These are phyloP conservation scores for Tenthredo distinguenda DNA, from an alignment of 2,888 invertebrate species.

Conservation along the genomic window DNA sequence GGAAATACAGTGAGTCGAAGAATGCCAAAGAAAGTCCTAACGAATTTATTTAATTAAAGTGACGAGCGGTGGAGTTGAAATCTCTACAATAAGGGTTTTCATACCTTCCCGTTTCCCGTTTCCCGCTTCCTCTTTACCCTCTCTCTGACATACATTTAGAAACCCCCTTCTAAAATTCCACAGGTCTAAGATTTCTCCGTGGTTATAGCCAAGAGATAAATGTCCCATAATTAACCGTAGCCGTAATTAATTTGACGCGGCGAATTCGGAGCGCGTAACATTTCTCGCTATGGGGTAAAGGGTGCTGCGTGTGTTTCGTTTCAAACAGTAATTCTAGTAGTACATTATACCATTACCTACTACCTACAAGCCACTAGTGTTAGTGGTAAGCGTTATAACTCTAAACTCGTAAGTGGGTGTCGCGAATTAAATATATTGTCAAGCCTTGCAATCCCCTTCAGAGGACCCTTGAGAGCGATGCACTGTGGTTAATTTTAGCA, in stretches of 20 bases:
- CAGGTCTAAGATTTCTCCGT: constrained; percentile 68
- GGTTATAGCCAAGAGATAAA: constrained; percentile 70
- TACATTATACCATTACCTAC: constrained; percentile 16
- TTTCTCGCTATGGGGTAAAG: constrained; percentile 3
- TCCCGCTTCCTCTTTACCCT: background rate
- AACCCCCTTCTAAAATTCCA: constrained; percentile 65
- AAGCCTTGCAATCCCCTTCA: background rate
- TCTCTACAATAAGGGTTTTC: constrained; percentile 43
- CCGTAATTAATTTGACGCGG: constrained; percentile 73
- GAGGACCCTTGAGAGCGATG: constrained; percentile 30
- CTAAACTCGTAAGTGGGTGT: constrained; percentile 61
- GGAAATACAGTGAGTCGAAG: background rate
- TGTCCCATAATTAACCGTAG: constrained; percentile 74
- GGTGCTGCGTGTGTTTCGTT: constrained; percentile 25
- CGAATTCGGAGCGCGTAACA: constrained; percentile 65
- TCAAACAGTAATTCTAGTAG: constrained; percentile 27
- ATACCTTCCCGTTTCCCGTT: background rate
- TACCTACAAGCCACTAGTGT: background rate
- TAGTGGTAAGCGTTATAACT: constrained; percentile 16
- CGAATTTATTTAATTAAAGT: constrained; percentile 45
- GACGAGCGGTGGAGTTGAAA: constrained; percentile 40
- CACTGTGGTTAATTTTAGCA: constrained; percentile 38
- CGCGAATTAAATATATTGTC: constrained; percentile 56
- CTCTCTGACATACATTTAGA: constrained; percentile 50
- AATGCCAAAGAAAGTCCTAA: background rate